phyloP scores from a whole-genome alignment of 2,888 invertebrate species.

The Tineola bisselliella region DNA sequence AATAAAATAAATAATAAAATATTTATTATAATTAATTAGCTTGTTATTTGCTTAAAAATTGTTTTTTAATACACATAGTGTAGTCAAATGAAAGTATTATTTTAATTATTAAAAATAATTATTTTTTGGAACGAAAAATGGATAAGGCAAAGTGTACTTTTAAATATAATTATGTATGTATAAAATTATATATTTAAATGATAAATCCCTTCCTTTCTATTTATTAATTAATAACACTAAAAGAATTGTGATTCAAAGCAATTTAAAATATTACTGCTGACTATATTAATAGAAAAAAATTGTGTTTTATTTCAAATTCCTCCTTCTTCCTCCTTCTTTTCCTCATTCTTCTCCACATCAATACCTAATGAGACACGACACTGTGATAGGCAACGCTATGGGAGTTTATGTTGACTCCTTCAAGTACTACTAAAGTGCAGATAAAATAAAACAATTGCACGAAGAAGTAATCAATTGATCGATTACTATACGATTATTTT shows the following conservation, averaged over 20 bases:
- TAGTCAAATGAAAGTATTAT: background rate
- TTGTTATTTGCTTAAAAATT: background rate
- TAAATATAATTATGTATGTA: slow-evolving; percentile 3
- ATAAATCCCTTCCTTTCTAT: slow-evolving; percentile 65
- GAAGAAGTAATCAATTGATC: too few relatives aligned
- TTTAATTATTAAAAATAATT: too few relatives aligned
- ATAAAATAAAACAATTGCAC: too few relatives aligned
- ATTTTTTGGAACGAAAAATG: background rate
- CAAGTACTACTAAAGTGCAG: too few relatives aligned
- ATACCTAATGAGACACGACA: too few relatives aligned
- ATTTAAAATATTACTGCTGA: slow-evolving; percentile 69
- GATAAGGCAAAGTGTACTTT: slow-evolving; percentile 42
- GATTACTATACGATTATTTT: too few relatives aligned
- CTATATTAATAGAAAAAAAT: slow-evolving; percentile 33
- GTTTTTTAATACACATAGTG: background rate
- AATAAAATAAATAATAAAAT: too few relatives aligned
- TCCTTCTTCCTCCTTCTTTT: too few relatives aligned
- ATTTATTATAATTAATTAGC: too few relatives aligned
- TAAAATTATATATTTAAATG: slow-evolving; percentile 15
- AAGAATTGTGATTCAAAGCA: slow-evolving; percentile 65
- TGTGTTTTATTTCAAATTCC: slow-evolving; percentile 34
- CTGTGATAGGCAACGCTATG: too few relatives aligned
- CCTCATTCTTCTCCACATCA: too few relatives aligned
- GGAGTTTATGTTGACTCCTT: too few relatives aligned
- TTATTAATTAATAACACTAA: slow-evolving; percentile 63